A percentile compares a stretch with the other conserved stretches of the same genome.
phyloP scores from a whole-genome alignment of 2,113 vertebrate genomes.

The Anarhynchus alexandrinus region DNA sequence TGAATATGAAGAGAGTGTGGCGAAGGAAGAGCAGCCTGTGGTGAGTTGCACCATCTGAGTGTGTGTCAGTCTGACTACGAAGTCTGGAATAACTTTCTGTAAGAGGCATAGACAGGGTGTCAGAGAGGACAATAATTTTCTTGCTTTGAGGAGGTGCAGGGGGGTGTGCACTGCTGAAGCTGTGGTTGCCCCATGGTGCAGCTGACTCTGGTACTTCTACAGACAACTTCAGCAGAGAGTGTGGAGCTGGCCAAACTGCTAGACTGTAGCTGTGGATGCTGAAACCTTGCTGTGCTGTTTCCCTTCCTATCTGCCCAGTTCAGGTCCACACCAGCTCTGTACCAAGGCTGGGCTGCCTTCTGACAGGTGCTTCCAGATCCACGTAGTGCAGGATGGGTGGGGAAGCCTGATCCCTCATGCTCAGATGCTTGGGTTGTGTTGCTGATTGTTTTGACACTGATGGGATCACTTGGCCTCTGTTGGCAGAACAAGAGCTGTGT shows the following conservation, averaged over 20 bases:
- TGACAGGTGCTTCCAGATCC: not conserved
- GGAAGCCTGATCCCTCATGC: not conserved
- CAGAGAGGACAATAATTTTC: not conserved
- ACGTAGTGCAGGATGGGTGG: not conserved
- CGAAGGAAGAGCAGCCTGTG: constrained; percentile 87
- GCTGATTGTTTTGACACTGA: not conserved
- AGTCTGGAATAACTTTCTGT: not conserved
- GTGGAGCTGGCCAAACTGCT: not conserved
- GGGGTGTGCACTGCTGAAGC: not conserved
- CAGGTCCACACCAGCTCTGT: not conserved
- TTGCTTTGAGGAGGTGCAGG: not conserved
- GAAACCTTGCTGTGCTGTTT: not conserved
- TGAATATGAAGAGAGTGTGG: constrained; percentile 92
- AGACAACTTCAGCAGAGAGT: not conserved
- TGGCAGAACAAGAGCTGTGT: not conserved
- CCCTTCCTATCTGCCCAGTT: not conserved
- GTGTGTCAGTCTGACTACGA: not conserved
- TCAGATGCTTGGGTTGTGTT: not conserved
- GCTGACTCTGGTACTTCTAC: not conserved
- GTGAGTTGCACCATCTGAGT: constrained; percentile 70
- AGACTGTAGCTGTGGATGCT: not conserved
- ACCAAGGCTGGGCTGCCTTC: not conserved
- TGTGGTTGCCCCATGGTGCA: not conserved
- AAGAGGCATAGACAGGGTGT: not conserved
- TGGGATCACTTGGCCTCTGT: rapidly evolving